Conservation (phyloP, 2,113 vertebrate genomes). For the Myrmecobius fasciatus region DNA sequence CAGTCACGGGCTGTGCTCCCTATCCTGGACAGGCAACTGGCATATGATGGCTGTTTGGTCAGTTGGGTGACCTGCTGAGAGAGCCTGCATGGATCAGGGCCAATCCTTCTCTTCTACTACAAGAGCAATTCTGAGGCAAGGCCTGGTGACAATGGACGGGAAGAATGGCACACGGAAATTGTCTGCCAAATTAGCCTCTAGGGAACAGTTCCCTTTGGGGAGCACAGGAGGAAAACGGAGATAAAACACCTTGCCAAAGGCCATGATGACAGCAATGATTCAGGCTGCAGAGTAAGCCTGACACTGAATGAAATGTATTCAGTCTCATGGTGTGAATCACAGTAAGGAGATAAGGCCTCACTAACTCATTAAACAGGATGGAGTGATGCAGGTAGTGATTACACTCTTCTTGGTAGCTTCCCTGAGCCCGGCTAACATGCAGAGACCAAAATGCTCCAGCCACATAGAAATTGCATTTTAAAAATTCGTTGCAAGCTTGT, state of each 20-base stretch:
- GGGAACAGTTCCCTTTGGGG: background rate
- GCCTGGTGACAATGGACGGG: background rate
- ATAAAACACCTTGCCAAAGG: conserved; percentile 10
- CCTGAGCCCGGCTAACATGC: background rate
- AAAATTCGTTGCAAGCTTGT: background rate
- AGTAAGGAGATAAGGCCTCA: conserved; percentile 31
- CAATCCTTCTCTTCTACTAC: background rate
- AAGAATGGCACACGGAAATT: background rate
- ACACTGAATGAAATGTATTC: background rate
- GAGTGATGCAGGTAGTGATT: conserved; percentile 21
- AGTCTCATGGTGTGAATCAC: conserved; percentile 16
- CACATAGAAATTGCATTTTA: background rate
- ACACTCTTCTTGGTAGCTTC: conserved; percentile 1
- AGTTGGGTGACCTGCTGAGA: background rate
- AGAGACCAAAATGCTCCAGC: background rate
- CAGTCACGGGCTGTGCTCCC: background rate
- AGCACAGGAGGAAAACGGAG: too few species aligned
- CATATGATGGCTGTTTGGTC: background rate
- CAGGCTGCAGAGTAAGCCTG: conserved; percentile 14
- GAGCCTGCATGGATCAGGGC: background rate
- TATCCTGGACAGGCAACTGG: background rate
- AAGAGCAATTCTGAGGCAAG: background rate
- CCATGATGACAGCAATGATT: conserved; percentile 40
- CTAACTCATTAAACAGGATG: conserved; percentile 48
- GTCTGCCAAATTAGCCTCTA: background rate